Evolutionary conservation across 2,888 invertebrate genomes (phyloP).

Genomic region (Clostera curtula): DNA sequence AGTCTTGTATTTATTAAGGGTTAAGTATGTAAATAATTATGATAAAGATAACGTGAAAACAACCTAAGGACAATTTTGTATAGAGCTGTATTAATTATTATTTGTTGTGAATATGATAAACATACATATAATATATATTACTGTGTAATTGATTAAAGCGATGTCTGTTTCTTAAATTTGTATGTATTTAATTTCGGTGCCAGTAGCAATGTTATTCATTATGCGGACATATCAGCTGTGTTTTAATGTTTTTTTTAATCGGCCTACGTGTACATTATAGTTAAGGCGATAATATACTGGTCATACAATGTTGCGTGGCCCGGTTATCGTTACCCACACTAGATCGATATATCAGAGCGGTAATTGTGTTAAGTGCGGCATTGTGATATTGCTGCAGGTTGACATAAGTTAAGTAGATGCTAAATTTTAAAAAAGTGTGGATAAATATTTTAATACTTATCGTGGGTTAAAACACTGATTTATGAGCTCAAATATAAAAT

Average conservation of each 20-base stretch:
- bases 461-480: too few species aligned
- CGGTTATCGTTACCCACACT: too few species aligned
- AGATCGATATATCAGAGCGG: too few species aligned
- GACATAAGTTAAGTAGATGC: too few species aligned
- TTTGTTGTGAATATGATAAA: slow-evolving; percentile 49
- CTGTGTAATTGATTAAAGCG: slow-evolving; percentile 17
- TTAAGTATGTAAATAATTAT: slow-evolving; percentile 58
- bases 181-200: slow-evolving; percentile 37
- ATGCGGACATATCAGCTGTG: slow-evolving; percentile 26
- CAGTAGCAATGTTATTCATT: slow-evolving; percentile 19
- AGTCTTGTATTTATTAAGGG: slow-evolving; percentile 42
- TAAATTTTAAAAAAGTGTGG: too few species aligned
- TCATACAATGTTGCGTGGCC: too few species aligned
- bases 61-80: slow-evolving; percentile 59
- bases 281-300: too few species aligned
- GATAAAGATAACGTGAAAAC: slow-evolving; percentile 24
- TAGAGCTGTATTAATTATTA: slow-evolving; percentile 43
- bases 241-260: slow-evolving; percentile 18
- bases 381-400: too few species aligned
- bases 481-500: too few species aligned
- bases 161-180: slow-evolving; percentile 22
- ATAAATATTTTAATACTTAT: too few species aligned
- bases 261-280: slow-evolving; percentile 12
- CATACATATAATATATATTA: slow-evolving; percentile 13
- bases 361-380: too few species aligned